Base-by-base conservation (phyloP, 2,113 vertebrate genomes). In the Hippocampus zosterae region DNA sequence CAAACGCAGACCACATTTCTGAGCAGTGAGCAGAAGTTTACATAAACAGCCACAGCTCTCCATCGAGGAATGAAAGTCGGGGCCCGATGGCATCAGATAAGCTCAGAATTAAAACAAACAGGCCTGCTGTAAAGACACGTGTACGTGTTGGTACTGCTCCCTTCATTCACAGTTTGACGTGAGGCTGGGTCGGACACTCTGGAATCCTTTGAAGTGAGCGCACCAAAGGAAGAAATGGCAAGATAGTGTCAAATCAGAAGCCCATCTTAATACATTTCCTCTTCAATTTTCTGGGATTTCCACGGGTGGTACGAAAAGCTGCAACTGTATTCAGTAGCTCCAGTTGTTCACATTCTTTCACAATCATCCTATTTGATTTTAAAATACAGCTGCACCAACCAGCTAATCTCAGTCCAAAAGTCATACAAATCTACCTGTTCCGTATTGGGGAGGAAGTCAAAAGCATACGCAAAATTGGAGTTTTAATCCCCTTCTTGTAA, bases 11-110 rank as follows among this genome's bases (percentile, higher is more conserved):
- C 69, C 69, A 70, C 80, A 84, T 87, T 82, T 85, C 85, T 85
- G 64, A 76, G 79, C 77, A 71, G 72, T 87, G 82, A 87, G 72
- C 56, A 70, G 79, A 70, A 52, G 41, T 79, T 86, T 86, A 84
- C 74, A 84, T 79, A 83, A 86, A 85, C 73, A 71, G 61, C 56
- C 50, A 65, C 69, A 75, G 62, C 77, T 64, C 74, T 71, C 73
- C 71, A 77, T 88, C 74, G 61, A 80, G 79, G 79, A 85, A 84
- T 55, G 57, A 27, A 68, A 82, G 55, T 65, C 65, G 27, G 66
- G 74, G 48, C 42, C 42, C 27, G 50, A 70, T 42, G 70, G 65
- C 64, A 80, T 74, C 66, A 37, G 61, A 55, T 71, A 41, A 68
- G 69, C 50, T 68, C 46, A 8, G 29, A 41, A 73, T 67, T 70